phyloP scores from a whole-genome alignment of 2,888 invertebrate genomes.

The Dromius quadrimaculatus region DNA sequence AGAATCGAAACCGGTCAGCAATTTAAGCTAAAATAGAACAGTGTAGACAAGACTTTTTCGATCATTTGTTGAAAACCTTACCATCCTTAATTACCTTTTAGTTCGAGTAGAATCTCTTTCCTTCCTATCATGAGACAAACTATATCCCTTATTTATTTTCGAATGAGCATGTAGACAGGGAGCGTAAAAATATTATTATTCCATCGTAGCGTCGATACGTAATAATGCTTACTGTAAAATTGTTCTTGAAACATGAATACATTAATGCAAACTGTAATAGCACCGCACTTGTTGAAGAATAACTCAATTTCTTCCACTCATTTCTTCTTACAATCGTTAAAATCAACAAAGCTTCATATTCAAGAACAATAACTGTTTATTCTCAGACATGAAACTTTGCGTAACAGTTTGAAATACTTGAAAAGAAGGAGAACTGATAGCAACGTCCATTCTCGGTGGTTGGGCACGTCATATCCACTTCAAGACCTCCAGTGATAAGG shows the following conservation, averaged over 20 bases:
- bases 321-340: not conserved
- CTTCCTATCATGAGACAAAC: no score
- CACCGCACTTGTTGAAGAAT: slow-evolving; percentile 11
- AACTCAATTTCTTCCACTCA: not conserved
- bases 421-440: not conserved
- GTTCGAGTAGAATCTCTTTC: no score
- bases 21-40: no score
- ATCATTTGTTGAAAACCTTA: no score
- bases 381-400: not conserved
- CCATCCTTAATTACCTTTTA: no score
- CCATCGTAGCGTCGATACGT: no score
- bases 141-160: no score
- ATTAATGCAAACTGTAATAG: slow-evolving; percentile 3
- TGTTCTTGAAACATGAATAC: slow-evolving; percentile 4
- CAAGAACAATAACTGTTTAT: not conserved
- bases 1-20: no score
- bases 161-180: no score
- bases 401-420: not conserved
- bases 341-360: not conserved
- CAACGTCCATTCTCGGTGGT: slow-evolving; percentile 1
- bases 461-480: not conserved
- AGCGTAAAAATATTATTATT: slow-evolving; percentile 13
- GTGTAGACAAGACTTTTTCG: no score
- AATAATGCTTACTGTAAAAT: not conserved
- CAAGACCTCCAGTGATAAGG: not conserved